Evolutionary conservation across 2,113 vertebrate genomes (phyloP).

Genomic region (Microcebus jonahi): DNA sequence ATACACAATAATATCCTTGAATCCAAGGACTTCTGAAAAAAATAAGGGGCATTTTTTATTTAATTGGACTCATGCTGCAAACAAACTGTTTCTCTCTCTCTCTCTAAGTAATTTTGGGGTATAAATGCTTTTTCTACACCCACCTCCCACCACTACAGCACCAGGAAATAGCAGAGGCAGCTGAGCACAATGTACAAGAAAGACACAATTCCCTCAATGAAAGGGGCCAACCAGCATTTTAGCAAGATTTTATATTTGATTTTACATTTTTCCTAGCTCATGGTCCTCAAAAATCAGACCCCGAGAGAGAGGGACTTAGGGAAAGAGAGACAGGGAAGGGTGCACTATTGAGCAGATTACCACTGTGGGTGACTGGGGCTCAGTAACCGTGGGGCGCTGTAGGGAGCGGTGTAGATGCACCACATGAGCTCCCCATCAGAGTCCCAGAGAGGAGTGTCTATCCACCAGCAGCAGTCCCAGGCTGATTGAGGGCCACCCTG

Average conservation of each 20-base stretch:
- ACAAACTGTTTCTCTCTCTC: background rate
- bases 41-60: background rate
- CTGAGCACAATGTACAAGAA: background rate
- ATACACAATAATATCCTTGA: background rate
- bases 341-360: background rate
- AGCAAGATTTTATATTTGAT: background rate
- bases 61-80: background rate
- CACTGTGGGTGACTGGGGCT: background rate
- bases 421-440: background rate
- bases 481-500: background rate
- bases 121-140: background rate
- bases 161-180: background rate
- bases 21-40: background rate
- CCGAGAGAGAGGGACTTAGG: background rate
- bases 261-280: background rate
- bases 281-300: background rate
- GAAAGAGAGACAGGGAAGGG: background rate
- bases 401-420: background rate
- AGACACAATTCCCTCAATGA: background rate
- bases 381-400: background rate
- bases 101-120: background rate
- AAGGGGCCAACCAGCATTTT: background rate
- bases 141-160: background rate
- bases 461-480: background rate
- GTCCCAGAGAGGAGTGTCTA: background rate